A percentile compares a stretch with the other conserved stretches of the same genome.
phyloP scores from a whole-genome alignment of 1,140 invertebrate species.

The Brachionus manjavacas region DNA sequence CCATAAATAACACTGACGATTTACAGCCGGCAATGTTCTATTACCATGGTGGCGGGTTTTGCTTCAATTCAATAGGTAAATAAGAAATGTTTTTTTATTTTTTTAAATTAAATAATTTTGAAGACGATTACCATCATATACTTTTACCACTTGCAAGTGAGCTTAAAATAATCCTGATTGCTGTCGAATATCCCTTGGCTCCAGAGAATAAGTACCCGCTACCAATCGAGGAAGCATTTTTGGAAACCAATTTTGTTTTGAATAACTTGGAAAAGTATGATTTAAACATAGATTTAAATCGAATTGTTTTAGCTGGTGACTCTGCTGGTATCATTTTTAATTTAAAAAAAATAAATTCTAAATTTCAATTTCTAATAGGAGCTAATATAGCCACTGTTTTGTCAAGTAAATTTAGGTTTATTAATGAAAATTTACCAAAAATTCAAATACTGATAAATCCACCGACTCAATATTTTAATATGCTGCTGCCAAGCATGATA shows the following conservation, averaged over 20 bases:
- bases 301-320: not conserved
- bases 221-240: not conserved
- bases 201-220: not conserved
- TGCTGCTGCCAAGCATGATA: not conserved
- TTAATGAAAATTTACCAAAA: conserved; percentile 6
- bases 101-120: not conserved
- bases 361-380: not conserved
- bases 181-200: not conserved
- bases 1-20: not conserved
- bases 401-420: not conserved
- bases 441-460: conserved; percentile 7
- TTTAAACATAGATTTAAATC: not conserved
- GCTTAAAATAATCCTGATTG: not conserved
- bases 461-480: conserved; percentile 24
- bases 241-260: not conserved
- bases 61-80: not conserved
- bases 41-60: not conserved
- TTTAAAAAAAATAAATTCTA: not conserved
- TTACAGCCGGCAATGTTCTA: not conserved
- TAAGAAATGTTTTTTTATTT: not conserved
- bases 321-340: not conserved
- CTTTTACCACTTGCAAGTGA: not conserved
- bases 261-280: not conserved
- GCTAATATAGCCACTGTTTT: not conserved
- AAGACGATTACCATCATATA: not conserved